Evolutionary conservation across 2,113 vertebrate species (phyloP), one percentile per base, ranked within the genome.

Genomic region (Arvicanthis niloticus): DNA sequence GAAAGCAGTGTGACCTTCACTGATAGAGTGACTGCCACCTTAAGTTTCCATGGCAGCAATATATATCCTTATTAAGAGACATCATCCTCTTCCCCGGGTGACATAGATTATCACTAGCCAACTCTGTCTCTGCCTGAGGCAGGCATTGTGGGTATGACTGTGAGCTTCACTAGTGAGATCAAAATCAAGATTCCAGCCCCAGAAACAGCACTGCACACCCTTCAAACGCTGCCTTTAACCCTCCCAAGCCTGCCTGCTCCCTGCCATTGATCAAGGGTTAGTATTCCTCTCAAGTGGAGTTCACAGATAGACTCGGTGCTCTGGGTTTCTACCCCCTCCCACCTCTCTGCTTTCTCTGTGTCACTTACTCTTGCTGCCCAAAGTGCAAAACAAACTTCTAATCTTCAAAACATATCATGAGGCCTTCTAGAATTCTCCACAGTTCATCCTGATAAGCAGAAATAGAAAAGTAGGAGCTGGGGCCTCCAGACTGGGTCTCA

Each of bases 381-480:
- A 80, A 86, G 56, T 67, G 56, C 78, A 68, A 31, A 93, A 42
- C 31, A 80, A 29, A 67, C 89, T 19, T 65, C 37, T 75, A 42
- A 21, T 68, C 93, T 56, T 67, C 51, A 80, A 75, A 92, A 42
- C n/a, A 80, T 29, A 62, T 92, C 82, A 7, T 68, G 86, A 93
- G 68, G 42, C 56, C 87, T 91, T 81, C 86, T 68, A 60, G 80
- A 90, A 86, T 77, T 31, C 89, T 88, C 88, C n/a, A 88, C 53
- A 56, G 17, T 31, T 51, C n/a, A 45, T 67, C 60, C 29, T 91
- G 24, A 95, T 21, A 37, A 81, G n/a, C 75, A 29, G 21, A 68
- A 76, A 34, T 34, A 51, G 37, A 26, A 26, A 31, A 24, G 22
- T 2, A 3, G 42, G 11, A 24, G 62, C 0, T 0, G 1, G 22